Base-by-base conservation (phyloP, 2,797 vertebrate genomes). In the Zalophus californianus region DNA sequence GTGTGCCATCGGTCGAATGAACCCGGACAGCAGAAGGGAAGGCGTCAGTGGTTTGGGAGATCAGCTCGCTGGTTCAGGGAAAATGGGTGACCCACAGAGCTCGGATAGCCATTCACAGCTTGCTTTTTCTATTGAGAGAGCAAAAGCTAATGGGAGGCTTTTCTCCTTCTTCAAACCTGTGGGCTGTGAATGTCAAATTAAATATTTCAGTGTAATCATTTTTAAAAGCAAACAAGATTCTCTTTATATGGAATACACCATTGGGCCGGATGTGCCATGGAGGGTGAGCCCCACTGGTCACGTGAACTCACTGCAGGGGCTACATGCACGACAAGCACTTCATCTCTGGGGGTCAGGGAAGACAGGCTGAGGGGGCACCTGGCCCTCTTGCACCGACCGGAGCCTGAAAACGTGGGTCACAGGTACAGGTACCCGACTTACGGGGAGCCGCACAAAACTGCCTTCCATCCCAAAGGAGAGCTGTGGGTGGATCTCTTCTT, bases 381-480 rank as follows among this genome's bases (percentile, higher is more conserved):
- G 35, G 5, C 3, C 10, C 27, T 35, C 50, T 11, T 38, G 29
- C 13, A 4, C 6, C 2, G 23, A 54, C 2, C 0, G 15, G 41
- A 64, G 44, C 58, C 20, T 1, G 7, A 25, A 73, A 58, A 48
- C 5, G 0, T 29, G 4, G 10, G 20, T 54, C 6, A 13, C 14
- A 14, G 20, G 35, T 2, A 56, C 20, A 70, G 35, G 70, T 21
- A 0, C 41, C 27, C 2, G 0, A 25, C 7, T 7, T 5, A 10
- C 0, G 14, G 3, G 3, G 86, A 27, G 5, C n/a, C 16, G 21
- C 29, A 4, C 56, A 73, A 29, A 29, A 29, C 21, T 5, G 54
- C 12, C 64, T 72, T 9, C 7, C 6, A 14, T 25, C 11, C 64
- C 60, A 66, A 27, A 0, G 56, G 14, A 72, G 16, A 87, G 20